Evolutionary conservation across 1,140 invertebrate genomes (phyloP).

Genomic region (Penaeus chinensis): DNA sequence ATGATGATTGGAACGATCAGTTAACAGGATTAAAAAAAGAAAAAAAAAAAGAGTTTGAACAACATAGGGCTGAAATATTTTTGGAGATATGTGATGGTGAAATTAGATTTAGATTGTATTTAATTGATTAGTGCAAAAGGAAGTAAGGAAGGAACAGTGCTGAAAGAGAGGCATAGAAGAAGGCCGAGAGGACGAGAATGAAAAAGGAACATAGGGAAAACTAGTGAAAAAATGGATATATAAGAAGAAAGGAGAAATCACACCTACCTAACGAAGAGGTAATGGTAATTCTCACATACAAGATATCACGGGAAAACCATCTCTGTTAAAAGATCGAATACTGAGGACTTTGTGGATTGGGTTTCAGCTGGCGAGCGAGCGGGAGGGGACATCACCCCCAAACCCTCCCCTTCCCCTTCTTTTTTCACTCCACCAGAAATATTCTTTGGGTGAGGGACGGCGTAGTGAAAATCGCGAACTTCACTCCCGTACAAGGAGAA

Average conservation of each 20-base stretch:
- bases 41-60: too few relatives aligned
- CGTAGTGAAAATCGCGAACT: too few relatives aligned
- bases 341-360: background rate
- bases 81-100: too few relatives aligned
- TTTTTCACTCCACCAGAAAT: background rate
- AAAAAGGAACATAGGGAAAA: background rate
- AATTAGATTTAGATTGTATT: too few relatives aligned
- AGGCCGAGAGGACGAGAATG: background rate
- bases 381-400: background rate
- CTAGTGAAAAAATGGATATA: background rate
- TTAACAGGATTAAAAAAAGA: too few relatives aligned
- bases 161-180: background rate
- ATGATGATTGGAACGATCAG: too few relatives aligned
- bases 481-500: too few relatives aligned
- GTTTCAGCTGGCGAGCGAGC: background rate
- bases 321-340: too few relatives aligned
- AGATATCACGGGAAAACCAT: background rate
- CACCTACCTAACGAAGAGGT: too few relatives aligned
- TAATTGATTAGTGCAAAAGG: background rate
- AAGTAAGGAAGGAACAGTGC: background rate
- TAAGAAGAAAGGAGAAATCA: background rate
- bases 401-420: background rate
- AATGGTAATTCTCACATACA: background rate
- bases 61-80: too few relatives aligned
- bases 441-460: too few relatives aligned